A percentile compares a stretch with the other conserved stretches of the same genome.
These are phyloP conservation scores for Synanthedon tipuliformis DNA, from an alignment of 2,888 invertebrate species.

Conservation along the genomic window DNA sequence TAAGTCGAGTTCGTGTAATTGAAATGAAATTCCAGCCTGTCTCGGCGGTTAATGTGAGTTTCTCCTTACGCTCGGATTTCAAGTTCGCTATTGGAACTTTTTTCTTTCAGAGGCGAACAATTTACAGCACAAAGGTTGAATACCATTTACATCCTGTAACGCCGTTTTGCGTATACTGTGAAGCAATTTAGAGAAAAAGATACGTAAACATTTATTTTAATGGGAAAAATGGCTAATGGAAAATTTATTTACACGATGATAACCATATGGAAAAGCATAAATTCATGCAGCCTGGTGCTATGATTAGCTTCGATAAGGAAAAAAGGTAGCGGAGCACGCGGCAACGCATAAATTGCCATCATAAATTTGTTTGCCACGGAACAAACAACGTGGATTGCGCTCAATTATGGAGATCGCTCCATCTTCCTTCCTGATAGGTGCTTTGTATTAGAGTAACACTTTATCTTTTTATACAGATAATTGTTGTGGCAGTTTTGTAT, in stretches of 20 bases:
- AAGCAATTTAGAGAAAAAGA: not conserved
- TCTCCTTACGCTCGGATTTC: constrained; percentile 2
- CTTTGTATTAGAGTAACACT: constrained; percentile 8
- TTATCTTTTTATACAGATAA: not conserved
- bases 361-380: constrained; percentile 21
- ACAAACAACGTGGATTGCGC: constrained; percentile 23
- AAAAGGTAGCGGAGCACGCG: constrained; percentile 15
- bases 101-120: constrained; percentile 1
- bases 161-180: not conserved
- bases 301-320: constrained; percentile 14
- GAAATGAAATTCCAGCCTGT: constrained; percentile 46
- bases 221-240: not conserved
- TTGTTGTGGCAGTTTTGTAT: not conserved
- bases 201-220: not conserved
- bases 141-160: not conserved
- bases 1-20: constrained; percentile 39
- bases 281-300: constrained; percentile 9
- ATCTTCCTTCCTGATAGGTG: constrained; percentile 18
- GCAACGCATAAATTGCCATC: constrained; percentile 24
- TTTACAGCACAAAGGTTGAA: constrained; percentile 3
- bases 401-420: constrained; percentile 24
- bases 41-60: constrained; percentile 23
- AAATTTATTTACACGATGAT: not conserved
- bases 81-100: constrained; percentile 1
- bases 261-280: constrained; percentile 6